Percentiles rank a stretch among this genome's conserved stretches.
Evolutionary conservation across 2,113 vertebrate genomes (phyloP).

Genomic region (Dendrocopos noguchii): DNA sequence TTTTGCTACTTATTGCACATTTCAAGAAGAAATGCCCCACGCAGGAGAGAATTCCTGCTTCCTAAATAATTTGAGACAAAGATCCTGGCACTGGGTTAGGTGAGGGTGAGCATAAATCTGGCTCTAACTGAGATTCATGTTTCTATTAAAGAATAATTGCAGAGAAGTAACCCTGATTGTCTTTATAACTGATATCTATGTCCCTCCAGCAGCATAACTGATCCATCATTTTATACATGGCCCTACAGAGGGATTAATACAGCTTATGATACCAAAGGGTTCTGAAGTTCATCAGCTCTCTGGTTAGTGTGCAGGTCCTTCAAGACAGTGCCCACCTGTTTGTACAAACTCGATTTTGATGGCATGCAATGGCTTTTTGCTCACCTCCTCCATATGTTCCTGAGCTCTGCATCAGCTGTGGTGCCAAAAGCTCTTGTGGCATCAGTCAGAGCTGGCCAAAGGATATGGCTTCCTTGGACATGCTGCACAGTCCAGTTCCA

Average conservation of each 20-base stretch:
- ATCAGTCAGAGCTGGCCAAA: not conserved
- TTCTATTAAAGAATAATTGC: constrained; percentile 38
- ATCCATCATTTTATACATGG: not conserved
- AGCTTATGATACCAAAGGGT: not conserved
- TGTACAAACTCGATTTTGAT: not conserved
- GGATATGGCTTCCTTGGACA: not conserved
- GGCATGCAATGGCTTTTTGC: not conserved
- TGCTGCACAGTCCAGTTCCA: fast-evolving
- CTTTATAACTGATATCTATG: constrained; percentile 38
- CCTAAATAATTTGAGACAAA: constrained; percentile 9
- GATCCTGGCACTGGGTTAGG: not conserved
- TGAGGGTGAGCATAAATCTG: not conserved
- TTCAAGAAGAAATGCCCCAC: not conserved
- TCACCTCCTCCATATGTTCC: not conserved
- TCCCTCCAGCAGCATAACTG: not conserved
- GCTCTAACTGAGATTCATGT: constrained; percentile 29
- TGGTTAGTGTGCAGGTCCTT: fast-evolving
- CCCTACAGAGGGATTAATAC: not conserved
- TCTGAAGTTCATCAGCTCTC: not conserved
- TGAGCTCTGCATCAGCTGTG: not conserved
- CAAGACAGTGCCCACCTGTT: fast-evolving
- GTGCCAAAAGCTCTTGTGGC: not conserved
- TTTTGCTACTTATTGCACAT: not conserved
- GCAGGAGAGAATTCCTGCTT: not conserved
- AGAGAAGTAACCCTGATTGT: not conserved